Percentiles rank a stretch among this genome's conserved stretches.
Evolutionary conservation across 2,113 vertebrate genomes (phyloP).

Genomic region (Atherinomorus stipes): DNA sequence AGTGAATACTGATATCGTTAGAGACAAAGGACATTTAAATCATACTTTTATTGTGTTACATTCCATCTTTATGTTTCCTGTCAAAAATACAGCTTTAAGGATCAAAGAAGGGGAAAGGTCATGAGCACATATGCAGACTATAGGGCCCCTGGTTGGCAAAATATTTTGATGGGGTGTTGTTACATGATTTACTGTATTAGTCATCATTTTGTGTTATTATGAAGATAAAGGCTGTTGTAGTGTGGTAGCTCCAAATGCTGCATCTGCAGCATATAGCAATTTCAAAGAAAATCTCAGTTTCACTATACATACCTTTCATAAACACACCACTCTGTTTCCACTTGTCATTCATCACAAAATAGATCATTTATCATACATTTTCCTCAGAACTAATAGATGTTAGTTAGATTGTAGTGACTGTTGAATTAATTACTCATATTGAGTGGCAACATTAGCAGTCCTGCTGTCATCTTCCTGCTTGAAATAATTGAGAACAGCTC

Average conservation of each 20-base stretch:
- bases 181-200: background rate
- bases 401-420: slow-evolving; percentile 30
- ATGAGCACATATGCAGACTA: background rate
- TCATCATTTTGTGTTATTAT: background rate
- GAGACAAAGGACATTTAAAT: no score
- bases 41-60: no score
- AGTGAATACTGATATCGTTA: no score
- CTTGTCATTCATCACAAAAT: background rate
- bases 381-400: slow-evolving; percentile 40
- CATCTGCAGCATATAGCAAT: background rate
- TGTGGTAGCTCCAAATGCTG: background rate
- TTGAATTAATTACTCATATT: slow-evolving; percentile 43
- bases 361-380: slow-evolving; percentile 18
- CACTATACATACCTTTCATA: background rate
- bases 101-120: background rate
- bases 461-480: slow-evolving; percentile 23
- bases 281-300: no score
- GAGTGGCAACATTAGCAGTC: slow-evolving; percentile 31
- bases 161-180: background rate
- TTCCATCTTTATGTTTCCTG: no score
- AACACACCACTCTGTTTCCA: background rate
- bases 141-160: background rate
- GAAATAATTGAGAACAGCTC: slow-evolving; percentile 49
- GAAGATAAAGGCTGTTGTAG: background rate
- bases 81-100: no score